phyloP scores from a whole-genome alignment of 1,140 invertebrate genomes.

The Pogonomyrmex barbatus region DNA sequence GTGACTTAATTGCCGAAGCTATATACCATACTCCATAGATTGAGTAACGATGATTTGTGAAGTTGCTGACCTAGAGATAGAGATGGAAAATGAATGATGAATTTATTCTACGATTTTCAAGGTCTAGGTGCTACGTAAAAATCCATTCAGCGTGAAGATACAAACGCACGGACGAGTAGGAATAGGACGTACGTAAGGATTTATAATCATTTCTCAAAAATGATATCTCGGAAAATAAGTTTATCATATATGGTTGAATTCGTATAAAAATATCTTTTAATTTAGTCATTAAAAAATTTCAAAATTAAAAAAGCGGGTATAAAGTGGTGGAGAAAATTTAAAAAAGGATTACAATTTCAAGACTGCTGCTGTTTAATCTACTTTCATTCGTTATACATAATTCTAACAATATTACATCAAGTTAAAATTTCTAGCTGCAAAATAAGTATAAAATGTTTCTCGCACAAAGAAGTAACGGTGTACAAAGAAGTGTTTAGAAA shows the following conservation, averaged over 20 bases:
- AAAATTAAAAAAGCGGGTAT: no score
- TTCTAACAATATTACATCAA: neutral
- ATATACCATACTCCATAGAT: constrained; percentile 74
- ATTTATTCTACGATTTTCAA: neutral
- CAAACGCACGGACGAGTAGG: neutral
- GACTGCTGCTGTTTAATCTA: neutral
- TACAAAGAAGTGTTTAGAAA: constrained; percentile 24
- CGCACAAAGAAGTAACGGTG: neutral
- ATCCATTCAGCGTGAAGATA: neutral
- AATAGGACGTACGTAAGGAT: no score
- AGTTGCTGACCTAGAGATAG: neutral
- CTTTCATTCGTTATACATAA: neutral
- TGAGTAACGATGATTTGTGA: constrained; percentile 81
- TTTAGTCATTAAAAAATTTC: no score
- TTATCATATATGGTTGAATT: no score
- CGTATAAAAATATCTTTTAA: no score
- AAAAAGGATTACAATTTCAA: no score
- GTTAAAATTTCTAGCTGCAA: neutral
- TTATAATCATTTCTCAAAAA: no score
- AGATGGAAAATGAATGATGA: neutral
- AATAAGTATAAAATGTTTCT: constrained; percentile 3
- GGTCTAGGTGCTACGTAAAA: neutral
- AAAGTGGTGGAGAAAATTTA: no score
- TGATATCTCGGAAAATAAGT: no score
- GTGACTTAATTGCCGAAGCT: constrained; percentile 81